These are phyloP conservation scores for Pollenia amentaria DNA, from an alignment of 2,888 invertebrate species.

Conservation along the genomic window DNA sequence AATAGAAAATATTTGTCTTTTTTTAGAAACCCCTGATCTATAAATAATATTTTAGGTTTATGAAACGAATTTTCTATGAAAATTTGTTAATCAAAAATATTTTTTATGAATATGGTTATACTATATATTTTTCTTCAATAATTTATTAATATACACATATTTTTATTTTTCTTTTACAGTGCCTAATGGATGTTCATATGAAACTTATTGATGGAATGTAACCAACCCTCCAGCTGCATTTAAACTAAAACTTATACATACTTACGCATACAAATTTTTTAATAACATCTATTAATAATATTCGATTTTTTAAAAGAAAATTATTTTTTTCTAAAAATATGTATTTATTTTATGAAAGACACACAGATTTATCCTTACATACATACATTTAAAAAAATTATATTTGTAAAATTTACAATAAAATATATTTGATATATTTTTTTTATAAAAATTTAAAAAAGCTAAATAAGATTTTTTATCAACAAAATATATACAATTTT, in stretches of 20 bases:
- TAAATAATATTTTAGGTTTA: no score
- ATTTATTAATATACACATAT: not conserved
- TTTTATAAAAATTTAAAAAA: slow-evolving; percentile 22
- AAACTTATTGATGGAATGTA: slow-evolving; percentile 88
- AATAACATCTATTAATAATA: no score
- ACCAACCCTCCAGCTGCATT: not conserved
- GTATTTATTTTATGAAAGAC: slow-evolving; percentile 3
- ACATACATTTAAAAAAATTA: slow-evolving; percentile 1
- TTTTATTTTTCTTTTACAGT: slow-evolving; percentile 85
- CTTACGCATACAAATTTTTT: not conserved
- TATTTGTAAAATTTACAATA: slow-evolving; percentile 29
- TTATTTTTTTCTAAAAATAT: slow-evolving; percentile 3
- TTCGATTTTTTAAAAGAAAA: not conserved
- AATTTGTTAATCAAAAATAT: no score
- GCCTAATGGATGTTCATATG: slow-evolving; percentile 93
- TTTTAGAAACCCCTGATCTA: no score
- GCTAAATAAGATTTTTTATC: slow-evolving; percentile 10
- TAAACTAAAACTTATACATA: not conserved
- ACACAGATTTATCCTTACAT: not conserved
- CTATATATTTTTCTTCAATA: not conserved
- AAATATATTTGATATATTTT: slow-evolving; percentile 47
- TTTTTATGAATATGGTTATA: no score
- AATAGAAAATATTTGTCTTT: no score
- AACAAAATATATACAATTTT: slow-evolving; percentile 35
- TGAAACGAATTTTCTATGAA: no score